These are phyloP conservation scores for Chloropsis cyanopogon DNA, from an alignment of 2,113 vertebrate genomes.

Conservation along the genomic window DNA sequence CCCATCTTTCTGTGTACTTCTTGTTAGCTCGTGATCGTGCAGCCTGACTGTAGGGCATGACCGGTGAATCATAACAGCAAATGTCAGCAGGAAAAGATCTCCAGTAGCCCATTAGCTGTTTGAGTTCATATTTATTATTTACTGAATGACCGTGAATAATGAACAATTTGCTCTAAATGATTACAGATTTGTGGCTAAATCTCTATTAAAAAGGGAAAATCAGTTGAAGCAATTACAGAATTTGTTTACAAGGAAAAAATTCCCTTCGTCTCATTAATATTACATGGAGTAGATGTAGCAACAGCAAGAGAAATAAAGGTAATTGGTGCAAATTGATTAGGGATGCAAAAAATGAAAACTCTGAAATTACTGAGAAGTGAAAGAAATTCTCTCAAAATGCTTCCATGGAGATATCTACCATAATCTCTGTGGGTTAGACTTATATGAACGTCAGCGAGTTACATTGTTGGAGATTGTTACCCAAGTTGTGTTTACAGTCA, in stretches of 20 bases:
- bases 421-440: neutral
- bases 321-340: neutral
- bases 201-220: neutral
- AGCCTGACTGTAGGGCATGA: neutral
- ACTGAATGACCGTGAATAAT: constrained; percentile 42
- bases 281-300: neutral
- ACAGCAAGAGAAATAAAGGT: neutral
- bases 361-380: neutral
- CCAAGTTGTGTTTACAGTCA: neutral
- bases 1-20: neutral
- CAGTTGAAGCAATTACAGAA: constrained; percentile 19
- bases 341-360: neutral
- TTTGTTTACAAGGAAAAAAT: neutral
- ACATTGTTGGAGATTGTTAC: neutral
- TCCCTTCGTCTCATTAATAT: neutral
- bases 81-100: constrained; percentile 54
- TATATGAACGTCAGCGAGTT: neutral
- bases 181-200: constrained; percentile 10
- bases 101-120: constrained; percentile 42
- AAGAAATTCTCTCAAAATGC: neutral
- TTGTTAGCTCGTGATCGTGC: neutral
- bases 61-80: constrained; percentile 34
- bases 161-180: constrained; percentile 47
- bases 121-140: constrained; percentile 51
- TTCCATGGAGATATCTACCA: neutral